Evolutionary conservation across 2,888 invertebrate species (phyloP).

Genomic region (Dryomyza anilis): DNA sequence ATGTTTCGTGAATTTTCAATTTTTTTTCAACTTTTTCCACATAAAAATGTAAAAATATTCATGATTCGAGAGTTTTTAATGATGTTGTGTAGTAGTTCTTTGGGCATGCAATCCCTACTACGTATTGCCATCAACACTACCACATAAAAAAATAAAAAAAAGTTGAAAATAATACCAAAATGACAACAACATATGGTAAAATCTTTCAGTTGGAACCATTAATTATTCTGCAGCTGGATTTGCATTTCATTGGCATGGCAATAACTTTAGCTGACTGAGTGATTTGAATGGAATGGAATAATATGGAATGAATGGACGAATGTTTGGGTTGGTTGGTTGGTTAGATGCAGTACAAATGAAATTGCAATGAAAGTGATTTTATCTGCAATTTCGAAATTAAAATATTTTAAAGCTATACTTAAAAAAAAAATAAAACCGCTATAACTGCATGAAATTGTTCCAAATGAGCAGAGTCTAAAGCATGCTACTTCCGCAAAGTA

Average conservation of each 20-base stretch:
- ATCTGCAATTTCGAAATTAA: not conserved
- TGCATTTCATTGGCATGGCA: slow-evolving; percentile 1
- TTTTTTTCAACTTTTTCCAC: not conserved
- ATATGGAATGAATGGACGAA: not conserved
- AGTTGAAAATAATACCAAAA: not conserved
- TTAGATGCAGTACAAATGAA: slow-evolving; percentile 1
- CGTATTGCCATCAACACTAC: not conserved
- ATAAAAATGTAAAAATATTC: no score
- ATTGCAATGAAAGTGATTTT: slow-evolving; percentile 14
- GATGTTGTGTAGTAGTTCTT: no score
- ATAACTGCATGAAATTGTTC: slow-evolving; percentile 19
- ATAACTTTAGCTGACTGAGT: not conserved
- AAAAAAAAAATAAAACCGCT: not conserved
- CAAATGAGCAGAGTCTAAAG: slow-evolving; percentile 6
- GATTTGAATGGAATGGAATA: not conserved
- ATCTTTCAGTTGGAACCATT: slow-evolving; percentile 30
- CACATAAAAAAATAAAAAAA: not conserved
- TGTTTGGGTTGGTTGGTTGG: not conserved
- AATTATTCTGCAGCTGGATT: slow-evolving; percentile 18
- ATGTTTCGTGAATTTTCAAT: not conserved
- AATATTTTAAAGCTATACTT: not conserved
- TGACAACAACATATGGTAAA: slow-evolving; percentile 21
- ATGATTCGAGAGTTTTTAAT: no score
- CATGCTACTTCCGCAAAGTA: no score
- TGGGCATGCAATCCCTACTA: not conserved